Conservation (phyloP, 2,797 vertebrate genomes). For the Pangasius krempfi region DNA sequence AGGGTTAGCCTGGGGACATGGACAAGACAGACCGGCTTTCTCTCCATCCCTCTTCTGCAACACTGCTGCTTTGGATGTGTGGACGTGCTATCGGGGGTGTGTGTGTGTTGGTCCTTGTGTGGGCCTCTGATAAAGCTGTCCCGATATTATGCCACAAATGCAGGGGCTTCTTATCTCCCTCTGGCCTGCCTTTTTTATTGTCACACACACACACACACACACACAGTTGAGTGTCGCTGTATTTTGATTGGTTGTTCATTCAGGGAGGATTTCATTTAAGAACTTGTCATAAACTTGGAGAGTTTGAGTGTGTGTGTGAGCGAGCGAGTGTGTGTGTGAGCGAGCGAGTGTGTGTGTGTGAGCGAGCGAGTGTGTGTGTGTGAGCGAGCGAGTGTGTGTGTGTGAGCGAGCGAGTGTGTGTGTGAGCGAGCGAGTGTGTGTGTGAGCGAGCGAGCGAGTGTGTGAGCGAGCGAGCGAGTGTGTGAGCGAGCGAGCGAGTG, state of each 20-base stretch:
- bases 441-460: too few species aligned
- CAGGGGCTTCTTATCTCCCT: conserved; percentile 74
- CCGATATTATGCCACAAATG: conserved; percentile 72
- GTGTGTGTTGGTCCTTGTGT: conserved; percentile 45
- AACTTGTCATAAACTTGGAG: not conserved
- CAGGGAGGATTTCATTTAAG: conserved; percentile 2
- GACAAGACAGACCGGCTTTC: conserved; percentile 48
- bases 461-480: too few species aligned
- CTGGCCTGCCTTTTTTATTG: conserved; percentile 31
- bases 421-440: not conserved
- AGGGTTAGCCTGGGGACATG: conserved; percentile 61
- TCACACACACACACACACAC: not conserved
- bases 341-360: not conserved
- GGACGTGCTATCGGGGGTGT: conserved; percentile 39
- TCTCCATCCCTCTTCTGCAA: conserved; percentile 15
- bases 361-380: not conserved
- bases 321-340: not conserved
- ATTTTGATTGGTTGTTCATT: conserved; percentile 12
- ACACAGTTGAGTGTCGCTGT: not conserved
- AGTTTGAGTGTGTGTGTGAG: not conserved
- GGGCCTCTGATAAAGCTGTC: conserved; percentile 75
- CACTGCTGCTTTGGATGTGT: conserved; percentile 14
- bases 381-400: not conserved
- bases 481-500: too few species aligned
- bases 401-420: not conserved